Percentiles rank a stretch among this genome's conserved stretches.
phyloP scores from a whole-genome alignment of 2,888 invertebrate species.

The Cheilosia impressa region DNA sequence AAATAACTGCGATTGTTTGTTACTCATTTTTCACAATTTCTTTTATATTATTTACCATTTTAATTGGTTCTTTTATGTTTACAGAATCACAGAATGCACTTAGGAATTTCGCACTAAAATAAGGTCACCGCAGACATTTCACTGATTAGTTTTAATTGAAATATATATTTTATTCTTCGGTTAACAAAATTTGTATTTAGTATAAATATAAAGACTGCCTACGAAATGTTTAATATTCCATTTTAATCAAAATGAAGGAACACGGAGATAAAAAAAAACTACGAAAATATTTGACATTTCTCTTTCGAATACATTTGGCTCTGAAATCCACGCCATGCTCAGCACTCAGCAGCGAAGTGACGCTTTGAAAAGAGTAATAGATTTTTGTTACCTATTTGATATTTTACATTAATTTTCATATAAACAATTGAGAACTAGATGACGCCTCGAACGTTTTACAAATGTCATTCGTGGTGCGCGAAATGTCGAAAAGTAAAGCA shows the following conservation, averaged over 20 bases:
- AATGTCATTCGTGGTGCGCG: constrained; percentile 19
- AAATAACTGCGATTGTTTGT: too few relatives aligned
- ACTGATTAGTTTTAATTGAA: too few relatives aligned
- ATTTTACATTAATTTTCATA: too few relatives aligned
- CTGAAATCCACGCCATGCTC: constrained; percentile 59
- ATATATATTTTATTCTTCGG: too few relatives aligned
- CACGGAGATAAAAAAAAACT: constrained; percentile 13
- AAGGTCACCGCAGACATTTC: too few relatives aligned
- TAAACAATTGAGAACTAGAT: constrained; percentile 9
- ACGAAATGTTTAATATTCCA: constrained; percentile 8
- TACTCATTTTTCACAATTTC: too few relatives aligned
- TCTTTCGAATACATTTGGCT: constrained; percentile 48
- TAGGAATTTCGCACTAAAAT: neutral
- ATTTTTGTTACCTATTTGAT: neutral
- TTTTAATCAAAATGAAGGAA: constrained; percentile 9
- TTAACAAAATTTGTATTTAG: neutral
- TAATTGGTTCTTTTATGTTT: constrained; percentile 12
- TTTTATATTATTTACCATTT: constrained; percentile 1
- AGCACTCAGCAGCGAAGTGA: constrained; percentile 16
- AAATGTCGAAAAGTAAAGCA: constrained; percentile 28
- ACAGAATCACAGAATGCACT: constrained; percentile 20
- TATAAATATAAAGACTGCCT: neutral
- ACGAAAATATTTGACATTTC: constrained; percentile 68
- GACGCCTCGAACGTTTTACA: neutral
- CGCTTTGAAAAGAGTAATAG: constrained; percentile 57